Conservation (phyloP, 2,888 invertebrate genomes). For the Anoncus sp. region DNA sequence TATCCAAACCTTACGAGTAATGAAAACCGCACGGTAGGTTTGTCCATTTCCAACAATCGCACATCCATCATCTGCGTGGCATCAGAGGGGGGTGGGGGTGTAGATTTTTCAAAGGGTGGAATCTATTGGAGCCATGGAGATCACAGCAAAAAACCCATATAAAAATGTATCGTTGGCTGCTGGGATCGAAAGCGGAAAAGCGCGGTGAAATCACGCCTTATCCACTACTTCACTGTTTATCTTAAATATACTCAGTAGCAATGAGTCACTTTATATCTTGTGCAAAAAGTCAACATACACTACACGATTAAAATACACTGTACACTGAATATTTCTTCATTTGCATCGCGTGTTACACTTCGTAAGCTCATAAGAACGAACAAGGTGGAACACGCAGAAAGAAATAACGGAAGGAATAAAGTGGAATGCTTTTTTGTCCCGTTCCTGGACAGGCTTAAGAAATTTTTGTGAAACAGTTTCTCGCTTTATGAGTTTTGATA, state of each 20-base stretch:
- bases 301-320: neutral
- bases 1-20: too few species aligned
- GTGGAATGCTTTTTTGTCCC: neutral
- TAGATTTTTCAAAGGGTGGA: too few species aligned
- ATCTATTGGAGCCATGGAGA: too few species aligned
- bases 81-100: too few species aligned
- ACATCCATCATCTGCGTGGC: too few species aligned
- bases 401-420: neutral
- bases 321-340: constrained; percentile 22
- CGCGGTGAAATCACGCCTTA: too few species aligned
- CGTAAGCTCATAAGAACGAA: neutral
- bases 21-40: too few species aligned
- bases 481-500: constrained; percentile 43
- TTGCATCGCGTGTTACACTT: constrained; percentile 1
- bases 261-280: constrained; percentile 7
- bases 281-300: neutral
- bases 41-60: too few species aligned
- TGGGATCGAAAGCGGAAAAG: too few species aligned
- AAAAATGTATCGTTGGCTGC: too few species aligned
- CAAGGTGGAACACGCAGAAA: neutral
- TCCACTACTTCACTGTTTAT: too few species aligned
- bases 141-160: too few species aligned
- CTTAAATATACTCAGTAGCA: neutral
- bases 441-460: constrained; percentile 16
- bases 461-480: constrained; percentile 36